Evolutionary conservation across 2,797 vertebrate species (phyloP), one percentile per base, ranked within the genome.

Genomic region (Hoplostethus atlanticus): DNA sequence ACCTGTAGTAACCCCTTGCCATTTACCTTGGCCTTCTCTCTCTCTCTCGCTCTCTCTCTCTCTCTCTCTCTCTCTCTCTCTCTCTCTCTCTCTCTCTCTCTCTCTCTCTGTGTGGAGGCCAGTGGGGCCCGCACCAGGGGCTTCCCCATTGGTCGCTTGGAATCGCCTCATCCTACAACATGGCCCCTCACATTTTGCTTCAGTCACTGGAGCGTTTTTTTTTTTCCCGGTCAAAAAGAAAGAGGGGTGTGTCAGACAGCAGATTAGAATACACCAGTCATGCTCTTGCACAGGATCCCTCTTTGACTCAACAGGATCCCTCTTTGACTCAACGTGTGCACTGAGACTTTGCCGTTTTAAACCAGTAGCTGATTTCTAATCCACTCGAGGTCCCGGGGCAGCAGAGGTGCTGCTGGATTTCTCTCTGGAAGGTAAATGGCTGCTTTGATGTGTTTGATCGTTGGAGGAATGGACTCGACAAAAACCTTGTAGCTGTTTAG

Each of bases 141-240:
- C 60, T 87, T 89, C 88, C 94, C 93, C 91, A 96, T 97, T 97
- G 96, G 95, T 85, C 61, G 69, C 66, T 79, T 60, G 51, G 52
- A 80, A 96, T 97, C 95, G 95, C 96, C 96, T 96, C 95, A 97
- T 94, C 90, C 84, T 80, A 86, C 86, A 93, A 91, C 93, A 83
- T 64, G 88, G 91, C 93, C 94, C 91, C 90, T 92, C 84, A 82
- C 79, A 75, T 80, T 88, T 76, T 77, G 77, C 86, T 62, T 81
- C 78, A 47, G 85, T 80, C 79, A 80, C 83, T 90, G 84, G 87
- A 88, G 76, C 78, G 59, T 73, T 90, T 92, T 21, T 21, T 21
- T 21, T 21, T 21, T 21, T 90, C 86, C 84, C 84, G 73, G 87
- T 87, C 81, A 84, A 87, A 90, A 64, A 73, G 50, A 84, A 70